Base-by-base conservation (phyloP, 2,888 invertebrate species). In the Hydroisotoma schaefferi region DNA sequence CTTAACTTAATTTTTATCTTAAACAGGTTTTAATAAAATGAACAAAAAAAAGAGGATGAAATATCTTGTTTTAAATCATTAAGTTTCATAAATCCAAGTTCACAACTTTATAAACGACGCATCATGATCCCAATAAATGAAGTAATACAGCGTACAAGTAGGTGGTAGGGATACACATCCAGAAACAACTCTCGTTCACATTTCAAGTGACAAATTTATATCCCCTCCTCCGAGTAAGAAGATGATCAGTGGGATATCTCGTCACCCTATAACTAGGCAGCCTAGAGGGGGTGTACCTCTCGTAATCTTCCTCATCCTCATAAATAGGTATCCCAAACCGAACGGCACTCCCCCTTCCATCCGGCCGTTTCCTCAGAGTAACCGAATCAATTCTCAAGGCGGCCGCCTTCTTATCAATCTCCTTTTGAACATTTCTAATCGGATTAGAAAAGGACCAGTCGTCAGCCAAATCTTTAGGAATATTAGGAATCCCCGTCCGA, bases 381-480 rank as follows among this genome's bases (percentile, higher is more conserved):
- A 55, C 37, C 18, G 59, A 54, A 47, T 57, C 55, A 4, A 62
- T 44, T 20, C 55, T 47, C 53, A 65, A 57, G n/a, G 37, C 52
- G n/a, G 40, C 54, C n/a, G 65, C 65, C 46, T 62, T 65, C 44
- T 54, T 59, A 48, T 65, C 62, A 61, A 65, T 65, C 56, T 57
- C 57, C 46, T 59, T 44, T 49, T 62, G 62, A 46, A 65, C 62
- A 48, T 58, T 33, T 4, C 46, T 51, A 29, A 62, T 57, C 40
- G 65, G 62, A 59, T 62, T 65, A 57, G 40, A 43, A 18, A 56
- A 48, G 51, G 57, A 40, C 62, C 61, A 59, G 54, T 65, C 65
- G 40, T 62, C 59, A 57, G 59, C 59, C 33, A 51, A 22, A 23
- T 55, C 53, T 55, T 51, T 55, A 26, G 58, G 49, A 43, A 56